These are phyloP conservation scores for Drusus annulatus DNA, from an alignment of 1,140 invertebrate species.

Conservation along the genomic window DNA sequence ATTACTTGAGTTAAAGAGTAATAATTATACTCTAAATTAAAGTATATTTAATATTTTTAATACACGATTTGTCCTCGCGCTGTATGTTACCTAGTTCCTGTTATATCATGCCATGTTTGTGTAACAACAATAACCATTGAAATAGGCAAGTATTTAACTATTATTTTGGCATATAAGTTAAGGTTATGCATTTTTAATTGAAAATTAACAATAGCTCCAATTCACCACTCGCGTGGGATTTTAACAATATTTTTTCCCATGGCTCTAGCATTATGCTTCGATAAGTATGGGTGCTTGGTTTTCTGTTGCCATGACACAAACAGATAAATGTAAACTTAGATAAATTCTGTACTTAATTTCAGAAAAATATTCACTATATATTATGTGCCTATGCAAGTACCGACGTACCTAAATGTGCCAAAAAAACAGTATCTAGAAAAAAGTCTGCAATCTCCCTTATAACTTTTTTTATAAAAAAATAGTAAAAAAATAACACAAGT, in stretches of 20 bases:
- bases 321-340: background rate
- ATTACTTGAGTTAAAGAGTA: no score
- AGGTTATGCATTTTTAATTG: slow-evolving; percentile 56
- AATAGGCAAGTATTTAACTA: slow-evolving; percentile 10
- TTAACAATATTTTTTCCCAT: slow-evolving; percentile 47
- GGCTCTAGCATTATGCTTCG: slow-evolving; percentile 20
- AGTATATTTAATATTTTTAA: no score
- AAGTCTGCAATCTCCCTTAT: no score
- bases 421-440: no score
- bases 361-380: no score
- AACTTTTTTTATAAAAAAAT: no score
- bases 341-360: no score
- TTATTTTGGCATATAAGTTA: slow-evolving; percentile 44
- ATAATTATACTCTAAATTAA: no score
- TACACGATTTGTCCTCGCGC: background rate
- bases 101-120: slow-evolving; percentile 41
- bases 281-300: no score
- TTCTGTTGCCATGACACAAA: background rate
- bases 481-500: no score
- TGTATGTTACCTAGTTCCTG: background rate
- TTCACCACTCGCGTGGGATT: slow-evolving; percentile 50
- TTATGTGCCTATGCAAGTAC: no score
- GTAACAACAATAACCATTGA: slow-evolving; percentile 55
- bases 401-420: no score
- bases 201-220: slow-evolving; percentile 51